phyloP scores from a whole-genome alignment of 2,113 vertebrate species.

The Recurvirostra avosetta region DNA sequence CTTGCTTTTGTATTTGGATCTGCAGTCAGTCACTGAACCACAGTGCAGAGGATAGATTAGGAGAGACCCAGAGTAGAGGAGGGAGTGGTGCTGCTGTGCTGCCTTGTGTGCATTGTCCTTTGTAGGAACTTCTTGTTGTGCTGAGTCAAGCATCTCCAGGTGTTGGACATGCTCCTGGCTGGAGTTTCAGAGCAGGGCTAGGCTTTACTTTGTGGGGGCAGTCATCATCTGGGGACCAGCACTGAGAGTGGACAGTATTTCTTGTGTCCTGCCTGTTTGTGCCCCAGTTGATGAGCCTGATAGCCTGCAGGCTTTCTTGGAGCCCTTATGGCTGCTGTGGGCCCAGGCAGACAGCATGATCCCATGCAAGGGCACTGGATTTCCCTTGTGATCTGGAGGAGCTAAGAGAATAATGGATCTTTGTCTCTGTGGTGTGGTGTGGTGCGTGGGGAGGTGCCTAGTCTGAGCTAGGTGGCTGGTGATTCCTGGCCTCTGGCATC shows the following conservation, averaged over 20 bases:
- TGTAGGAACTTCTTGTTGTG: not conserved
- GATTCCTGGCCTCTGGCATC: not conserved
- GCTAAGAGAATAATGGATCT: not conserved
- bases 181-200: not conserved
- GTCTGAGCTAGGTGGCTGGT: not conserved
- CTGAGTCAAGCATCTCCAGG: not conserved
- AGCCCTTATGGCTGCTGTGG: not conserved
- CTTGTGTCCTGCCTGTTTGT: not conserved
- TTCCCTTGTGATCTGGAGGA: not conserved
- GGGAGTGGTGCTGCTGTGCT: not conserved
- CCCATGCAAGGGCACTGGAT: not conserved
- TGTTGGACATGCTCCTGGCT: not conserved
- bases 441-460: not conserved
- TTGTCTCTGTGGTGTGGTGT: not conserved
- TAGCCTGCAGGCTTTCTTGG: not conserved
- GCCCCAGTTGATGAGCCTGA: not conserved
- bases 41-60: not conserved
- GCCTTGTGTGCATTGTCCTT: not conserved
- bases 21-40: not conserved
- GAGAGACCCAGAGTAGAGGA: not conserved
- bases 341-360: not conserved
- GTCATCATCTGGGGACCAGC: not conserved
- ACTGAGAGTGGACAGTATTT: not conserved
- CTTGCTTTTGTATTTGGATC: not conserved
- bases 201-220: not conserved